Evolutionary conservation across 2,113 vertebrate genomes (phyloP).

Genomic region (Polypterus bichir): DNA sequence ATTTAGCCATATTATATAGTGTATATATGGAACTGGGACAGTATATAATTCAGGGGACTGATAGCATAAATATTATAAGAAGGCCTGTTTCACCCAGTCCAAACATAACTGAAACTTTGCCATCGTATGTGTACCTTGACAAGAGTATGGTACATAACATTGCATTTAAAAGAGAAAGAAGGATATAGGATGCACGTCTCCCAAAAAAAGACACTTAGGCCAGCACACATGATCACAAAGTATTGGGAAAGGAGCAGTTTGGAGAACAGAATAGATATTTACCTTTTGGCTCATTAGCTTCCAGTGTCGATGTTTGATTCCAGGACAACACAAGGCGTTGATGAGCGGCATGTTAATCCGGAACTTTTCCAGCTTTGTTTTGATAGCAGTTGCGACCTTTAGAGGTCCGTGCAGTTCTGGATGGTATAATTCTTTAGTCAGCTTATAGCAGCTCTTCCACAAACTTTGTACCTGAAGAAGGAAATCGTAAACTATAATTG

Average conservation of each 20-base stretch:
- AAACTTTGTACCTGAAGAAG: slow-evolving; percentile 15
- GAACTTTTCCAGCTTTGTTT: slow-evolving; percentile 26
- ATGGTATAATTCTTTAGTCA: slow-evolving; percentile 26
- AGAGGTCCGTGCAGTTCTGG: slow-evolving; percentile 20
- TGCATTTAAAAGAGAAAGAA: background rate
- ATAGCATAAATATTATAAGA: too few relatives aligned
- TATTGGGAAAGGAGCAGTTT: background rate
- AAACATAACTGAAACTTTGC: background rate
- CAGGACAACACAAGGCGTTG: slow-evolving; percentile 20
- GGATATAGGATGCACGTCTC: background rate
- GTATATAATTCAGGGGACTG: too few relatives aligned
- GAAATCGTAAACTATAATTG: slow-evolving; percentile 13
- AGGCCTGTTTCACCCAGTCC: too few relatives aligned
- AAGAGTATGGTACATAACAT: background rate
- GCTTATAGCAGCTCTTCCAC: slow-evolving; percentile 26
- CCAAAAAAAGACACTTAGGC: background rate
- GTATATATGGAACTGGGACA: too few relatives aligned
- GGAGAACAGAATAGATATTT: background rate
- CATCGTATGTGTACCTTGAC: background rate
- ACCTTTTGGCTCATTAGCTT: slow-evolving; percentile 23
- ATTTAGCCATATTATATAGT: too few relatives aligned
- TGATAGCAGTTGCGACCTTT: slow-evolving; percentile 23
- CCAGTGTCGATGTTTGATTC: slow-evolving; percentile 23
- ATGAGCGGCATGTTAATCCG: slow-evolving; percentile 23
- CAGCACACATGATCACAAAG: background rate